phyloP scores from a whole-genome alignment of 2,797 vertebrate genomes.

The Epinephelus malabaricus region DNA sequence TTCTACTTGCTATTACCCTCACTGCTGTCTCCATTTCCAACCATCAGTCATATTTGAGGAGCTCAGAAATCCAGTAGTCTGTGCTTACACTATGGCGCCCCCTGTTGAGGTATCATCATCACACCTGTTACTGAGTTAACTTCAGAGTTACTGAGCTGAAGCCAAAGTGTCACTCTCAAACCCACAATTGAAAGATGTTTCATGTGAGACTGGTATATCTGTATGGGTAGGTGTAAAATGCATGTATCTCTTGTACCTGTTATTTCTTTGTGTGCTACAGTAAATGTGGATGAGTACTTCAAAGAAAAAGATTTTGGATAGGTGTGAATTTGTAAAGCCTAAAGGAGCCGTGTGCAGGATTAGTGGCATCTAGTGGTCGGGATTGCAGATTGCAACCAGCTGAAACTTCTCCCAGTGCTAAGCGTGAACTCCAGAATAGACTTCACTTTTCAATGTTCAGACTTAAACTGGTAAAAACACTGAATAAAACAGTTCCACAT shows the following conservation, averaged over 20 bases:
- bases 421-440: no score
- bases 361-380: no score
- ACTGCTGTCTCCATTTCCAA: not conserved
- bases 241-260: no score
- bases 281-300: no score
- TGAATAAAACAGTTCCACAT: no score
- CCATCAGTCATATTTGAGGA: not conserved
- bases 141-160: not conserved
- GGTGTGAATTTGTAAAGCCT: not conserved
- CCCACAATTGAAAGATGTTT: not conserved
- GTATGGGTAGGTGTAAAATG: not conserved
- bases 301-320: not conserved
- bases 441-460: no score
- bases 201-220: no score
- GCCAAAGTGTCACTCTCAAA: not conserved
- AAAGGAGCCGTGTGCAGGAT: no score
- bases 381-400: no score
- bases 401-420: no score
- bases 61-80: not conserved
- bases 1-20: not conserved
- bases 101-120: constrained; percentile 28
- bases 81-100: constrained; percentile 31
- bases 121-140: not conserved
- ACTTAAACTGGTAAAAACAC: no score
- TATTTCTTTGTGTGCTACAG: no score